These are phyloP conservation scores for Equus quagga DNA, from an alignment of 2,113 vertebrate species.

Conservation along the genomic window DNA sequence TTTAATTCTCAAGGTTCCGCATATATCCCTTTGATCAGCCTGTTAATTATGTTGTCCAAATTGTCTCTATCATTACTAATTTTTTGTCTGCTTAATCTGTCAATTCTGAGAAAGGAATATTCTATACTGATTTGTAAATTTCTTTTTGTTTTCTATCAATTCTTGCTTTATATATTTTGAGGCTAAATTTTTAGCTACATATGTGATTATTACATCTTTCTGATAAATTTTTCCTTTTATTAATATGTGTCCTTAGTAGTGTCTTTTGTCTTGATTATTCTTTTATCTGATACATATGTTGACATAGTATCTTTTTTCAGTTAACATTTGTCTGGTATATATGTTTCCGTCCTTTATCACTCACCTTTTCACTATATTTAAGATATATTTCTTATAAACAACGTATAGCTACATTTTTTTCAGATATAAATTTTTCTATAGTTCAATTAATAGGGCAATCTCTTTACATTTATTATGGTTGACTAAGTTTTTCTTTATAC, in stretches of 20 bases:
- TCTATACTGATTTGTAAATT: background rate
- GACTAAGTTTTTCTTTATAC: background rate
- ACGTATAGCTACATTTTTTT: background rate
- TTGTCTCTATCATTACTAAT: background rate
- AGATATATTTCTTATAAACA: background rate
- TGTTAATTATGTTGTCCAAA: background rate
- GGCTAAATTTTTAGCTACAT: background rate
- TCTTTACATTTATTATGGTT: background rate
- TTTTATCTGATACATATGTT: background rate
- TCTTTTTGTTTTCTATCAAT: background rate
- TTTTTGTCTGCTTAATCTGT: background rate
- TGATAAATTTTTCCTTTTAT: background rate
- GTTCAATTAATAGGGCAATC: background rate
- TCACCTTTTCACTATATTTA: conserved; percentile 20
- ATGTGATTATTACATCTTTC: background rate
- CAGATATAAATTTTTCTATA: background rate
- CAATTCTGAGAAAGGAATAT: background rate
- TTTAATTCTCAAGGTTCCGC: background rate
- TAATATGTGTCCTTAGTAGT: background rate
- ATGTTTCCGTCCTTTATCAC: background rate
- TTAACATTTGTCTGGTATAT: background rate
- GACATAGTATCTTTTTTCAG: background rate
- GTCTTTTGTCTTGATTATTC: background rate
- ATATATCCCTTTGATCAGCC: background rate
- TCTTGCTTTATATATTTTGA: conserved; percentile 32